A percentile compares a stretch with the other conserved stretches of the same genome.
Conservation (phyloP, 2,113 vertebrate species). For the Odontophorus gujanensis region DNA sequence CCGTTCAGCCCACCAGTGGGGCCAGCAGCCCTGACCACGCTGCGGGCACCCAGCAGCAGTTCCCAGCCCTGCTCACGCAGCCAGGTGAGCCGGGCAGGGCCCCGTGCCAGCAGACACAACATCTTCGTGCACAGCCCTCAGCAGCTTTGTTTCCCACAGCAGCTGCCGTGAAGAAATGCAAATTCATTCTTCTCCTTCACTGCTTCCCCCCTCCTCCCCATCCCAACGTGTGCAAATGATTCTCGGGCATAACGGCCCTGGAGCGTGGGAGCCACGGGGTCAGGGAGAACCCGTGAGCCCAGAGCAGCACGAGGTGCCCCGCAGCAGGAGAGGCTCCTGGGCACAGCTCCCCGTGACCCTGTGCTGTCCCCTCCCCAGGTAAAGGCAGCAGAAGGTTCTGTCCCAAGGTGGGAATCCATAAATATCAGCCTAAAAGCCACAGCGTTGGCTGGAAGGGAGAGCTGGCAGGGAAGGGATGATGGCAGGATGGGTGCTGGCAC, state of each 20-base stretch:
- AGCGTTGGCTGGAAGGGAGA: background rate
- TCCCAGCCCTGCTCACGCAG: constrained; percentile 63
- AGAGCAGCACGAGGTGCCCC: background rate
- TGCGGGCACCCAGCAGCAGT: background rate
- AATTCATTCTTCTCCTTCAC: constrained; percentile 41
- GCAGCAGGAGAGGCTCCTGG: background rate
- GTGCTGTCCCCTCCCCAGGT: rapidly evolving
- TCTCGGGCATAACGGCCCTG: background rate
- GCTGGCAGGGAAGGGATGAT: background rate
- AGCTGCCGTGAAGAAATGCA: constrained; percentile 73
- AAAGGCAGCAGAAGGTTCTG: background rate
- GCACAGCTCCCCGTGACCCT: rapidly evolving
- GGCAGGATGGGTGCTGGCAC: background rate
- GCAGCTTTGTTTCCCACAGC: constrained; percentile 43
- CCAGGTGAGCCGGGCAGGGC: constrained; percentile 67
- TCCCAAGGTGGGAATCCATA: rapidly evolving
- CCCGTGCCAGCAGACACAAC: constrained; percentile 36
- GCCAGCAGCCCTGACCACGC: background rate
- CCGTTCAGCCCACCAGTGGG: background rate
- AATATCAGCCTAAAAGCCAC: background rate
- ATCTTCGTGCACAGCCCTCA: constrained; percentile 72
- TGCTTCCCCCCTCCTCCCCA: background rate
- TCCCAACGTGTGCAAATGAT: constrained; percentile 55
- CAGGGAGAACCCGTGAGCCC: background rate
- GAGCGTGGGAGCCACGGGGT: constrained; percentile 48